Conservation (phyloP, 1,140 invertebrate genomes). For the Nymphalis io region DNA sequence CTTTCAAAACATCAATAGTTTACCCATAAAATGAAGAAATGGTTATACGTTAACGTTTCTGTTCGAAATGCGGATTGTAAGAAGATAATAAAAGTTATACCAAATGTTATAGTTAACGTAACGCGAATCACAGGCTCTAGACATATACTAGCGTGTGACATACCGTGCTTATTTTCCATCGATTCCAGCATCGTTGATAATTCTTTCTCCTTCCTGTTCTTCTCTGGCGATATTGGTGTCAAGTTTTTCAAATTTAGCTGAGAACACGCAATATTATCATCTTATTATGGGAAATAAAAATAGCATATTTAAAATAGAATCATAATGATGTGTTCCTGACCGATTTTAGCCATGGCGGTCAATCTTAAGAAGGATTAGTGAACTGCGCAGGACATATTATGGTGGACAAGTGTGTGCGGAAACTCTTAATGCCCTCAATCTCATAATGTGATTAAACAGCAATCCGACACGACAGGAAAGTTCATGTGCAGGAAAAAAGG, state of each 20-base stretch:
- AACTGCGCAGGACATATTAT: too few species aligned
- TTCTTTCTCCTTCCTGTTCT: slow-evolving; percentile 84
- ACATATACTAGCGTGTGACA: slow-evolving; percentile 50
- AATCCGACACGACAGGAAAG: too few species aligned
- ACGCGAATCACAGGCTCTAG: slow-evolving; percentile 9
- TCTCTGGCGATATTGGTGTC: slow-evolving; percentile 79
- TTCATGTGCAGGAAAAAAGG: too few species aligned
- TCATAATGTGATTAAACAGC: too few species aligned
- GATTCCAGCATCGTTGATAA: slow-evolving; percentile 86
- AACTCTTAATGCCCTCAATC: too few species aligned
- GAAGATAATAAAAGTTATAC: neutral
- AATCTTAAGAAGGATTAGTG: too few species aligned
- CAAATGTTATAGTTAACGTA: slow-evolving; percentile 9
- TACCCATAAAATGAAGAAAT: slow-evolving; percentile 66
- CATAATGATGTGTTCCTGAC: too few species aligned
- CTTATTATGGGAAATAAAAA: too few species aligned
- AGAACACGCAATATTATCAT: slow-evolving; percentile 18
- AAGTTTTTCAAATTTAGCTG: slow-evolving; percentile 74
- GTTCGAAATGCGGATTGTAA: neutral
- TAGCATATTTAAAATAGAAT: too few species aligned
- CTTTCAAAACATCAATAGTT: slow-evolving; percentile 82
- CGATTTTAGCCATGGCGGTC: too few species aligned
- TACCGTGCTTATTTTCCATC: slow-evolving; percentile 91
- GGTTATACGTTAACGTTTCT: slow-evolving; percentile 1
- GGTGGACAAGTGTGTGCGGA: too few species aligned